Percentiles rank a stretch among this genome's conserved stretches.
These are phyloP conservation scores for Neoitamus cyanurus DNA, from an alignment of 2,888 invertebrate species.

Conservation along the genomic window DNA sequence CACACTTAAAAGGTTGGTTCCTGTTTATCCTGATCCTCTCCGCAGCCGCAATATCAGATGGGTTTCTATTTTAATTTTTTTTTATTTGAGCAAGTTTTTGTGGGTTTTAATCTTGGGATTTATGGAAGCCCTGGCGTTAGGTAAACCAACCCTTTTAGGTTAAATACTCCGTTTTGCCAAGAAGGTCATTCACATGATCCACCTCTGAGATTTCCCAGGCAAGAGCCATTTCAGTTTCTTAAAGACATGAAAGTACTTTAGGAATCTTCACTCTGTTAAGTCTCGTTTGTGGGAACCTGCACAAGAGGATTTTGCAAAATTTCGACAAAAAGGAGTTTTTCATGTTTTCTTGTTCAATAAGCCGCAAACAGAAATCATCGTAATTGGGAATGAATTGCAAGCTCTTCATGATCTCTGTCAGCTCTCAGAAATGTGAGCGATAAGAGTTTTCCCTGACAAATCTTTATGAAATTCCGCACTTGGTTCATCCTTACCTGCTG, in stretches of 20 bases:
- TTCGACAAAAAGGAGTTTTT: not conserved
- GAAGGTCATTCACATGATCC: constrained; percentile 42
- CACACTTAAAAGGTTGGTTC: constrained; percentile 48
- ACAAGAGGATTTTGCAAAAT: not conserved
- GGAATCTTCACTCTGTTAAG: not conserved
- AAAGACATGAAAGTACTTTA: constrained; percentile 15
- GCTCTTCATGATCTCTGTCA: not conserved
- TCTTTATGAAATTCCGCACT: no score
- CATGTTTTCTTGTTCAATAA: not conserved
- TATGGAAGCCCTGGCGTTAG: constrained; percentile 43
- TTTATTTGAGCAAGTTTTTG: constrained; percentile 42
- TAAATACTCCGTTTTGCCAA: not conserved
- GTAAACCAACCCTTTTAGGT: constrained; percentile 36
- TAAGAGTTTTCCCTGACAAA: not conserved
- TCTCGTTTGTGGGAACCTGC: constrained; percentile 10
- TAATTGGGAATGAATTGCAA: not conserved
- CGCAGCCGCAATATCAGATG: not conserved
- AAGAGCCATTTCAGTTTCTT: constrained; percentile 9
- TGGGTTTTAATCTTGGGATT: constrained; percentile 52
- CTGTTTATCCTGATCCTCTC: constrained; percentile 52
- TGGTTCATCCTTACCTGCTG: no score
- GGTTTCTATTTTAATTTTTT: not conserved
- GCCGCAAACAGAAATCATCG: not conserved
- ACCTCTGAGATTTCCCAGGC: not conserved
- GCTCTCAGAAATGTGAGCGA: not conserved